These are phyloP conservation scores for Aviceda subcristata DNA, from an alignment of 2,113 vertebrate species.

Conservation along the genomic window DNA sequence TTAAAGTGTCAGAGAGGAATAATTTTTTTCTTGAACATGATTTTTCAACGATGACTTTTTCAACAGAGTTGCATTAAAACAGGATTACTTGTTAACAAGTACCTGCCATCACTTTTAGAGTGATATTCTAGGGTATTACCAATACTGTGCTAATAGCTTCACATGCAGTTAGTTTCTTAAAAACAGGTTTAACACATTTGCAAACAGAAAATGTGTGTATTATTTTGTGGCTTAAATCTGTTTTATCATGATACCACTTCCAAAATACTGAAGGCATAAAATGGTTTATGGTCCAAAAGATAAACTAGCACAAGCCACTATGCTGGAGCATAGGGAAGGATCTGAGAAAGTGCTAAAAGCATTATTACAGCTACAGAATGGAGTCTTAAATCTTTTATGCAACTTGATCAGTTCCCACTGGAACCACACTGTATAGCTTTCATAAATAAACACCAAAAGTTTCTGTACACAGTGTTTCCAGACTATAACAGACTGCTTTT, in stretches of 20 bases:
- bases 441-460: conserved; percentile 35
- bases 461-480: conserved; percentile 20
- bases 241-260: conserved; percentile 14
- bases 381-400: conserved; percentile 57
- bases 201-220: neutral
- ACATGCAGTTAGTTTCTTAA: neutral
- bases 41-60: neutral
- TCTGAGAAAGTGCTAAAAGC: conserved; percentile 44
- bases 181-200: neutral
- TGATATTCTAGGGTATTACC: neutral
- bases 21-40: neutral
- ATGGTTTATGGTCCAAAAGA: conserved; percentile 34
- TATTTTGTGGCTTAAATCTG: conserved; percentile 15
- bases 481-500: neutral
- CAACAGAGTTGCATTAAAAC: neutral
- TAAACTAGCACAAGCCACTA: neutral
- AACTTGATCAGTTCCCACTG: conserved; percentile 44
- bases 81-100: neutral
- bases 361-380: conserved; percentile 35
- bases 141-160: neutral
- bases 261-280: conserved; percentile 44
- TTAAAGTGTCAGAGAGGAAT: neutral
- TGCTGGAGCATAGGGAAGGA: neutral
- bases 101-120: neutral
- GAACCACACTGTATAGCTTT: conserved; percentile 23